phyloP scores from a whole-genome alignment of 2,888 invertebrate species.

The Euplexia lucipara region DNA sequence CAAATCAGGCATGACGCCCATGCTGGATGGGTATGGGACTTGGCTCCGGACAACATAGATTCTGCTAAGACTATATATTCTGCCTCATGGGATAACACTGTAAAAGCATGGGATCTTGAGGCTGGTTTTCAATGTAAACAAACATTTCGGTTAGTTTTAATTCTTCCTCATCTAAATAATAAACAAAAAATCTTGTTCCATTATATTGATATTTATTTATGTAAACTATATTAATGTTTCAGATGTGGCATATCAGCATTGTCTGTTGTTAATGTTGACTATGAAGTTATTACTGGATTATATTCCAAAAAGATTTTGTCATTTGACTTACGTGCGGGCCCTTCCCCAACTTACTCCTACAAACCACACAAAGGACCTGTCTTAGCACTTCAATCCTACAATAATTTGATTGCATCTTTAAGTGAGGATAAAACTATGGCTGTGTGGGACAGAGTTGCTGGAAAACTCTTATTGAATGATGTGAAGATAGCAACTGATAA shows the following conservation, averaged over 20 bases:
- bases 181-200: not conserved
- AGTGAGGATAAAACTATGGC: conserved; percentile 91
- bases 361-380: conserved; percentile 90
- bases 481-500: conserved; percentile 82
- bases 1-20: conserved; percentile 88
- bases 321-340: conserved; percentile 88
- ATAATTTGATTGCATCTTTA: conserved; percentile 89
- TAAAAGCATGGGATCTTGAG: conserved; percentile 90
- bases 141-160: conserved; percentile 84
- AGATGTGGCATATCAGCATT: conserved; percentile 90
- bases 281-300: conserved; percentile 89
- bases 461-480: conserved; percentile 81
- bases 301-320: conserved; percentile 89
- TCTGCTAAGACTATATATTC: conserved; percentile 88
- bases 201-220: not conserved
- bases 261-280: conserved; percentile 85
- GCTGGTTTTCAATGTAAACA: conserved; percentile 84
- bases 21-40: conserved; percentile 92
- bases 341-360: conserved; percentile 82
- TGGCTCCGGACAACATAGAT: conserved; percentile 84
- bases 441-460: conserved; percentile 90
- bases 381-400: conserved; percentile 79
- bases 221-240: conserved; percentile 47
- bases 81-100: conserved; percentile 92
- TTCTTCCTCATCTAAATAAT: no score